Evolutionary conservation across 2,888 invertebrate species (phyloP).

Genomic region (Diachrysia chrysitis): DNA sequence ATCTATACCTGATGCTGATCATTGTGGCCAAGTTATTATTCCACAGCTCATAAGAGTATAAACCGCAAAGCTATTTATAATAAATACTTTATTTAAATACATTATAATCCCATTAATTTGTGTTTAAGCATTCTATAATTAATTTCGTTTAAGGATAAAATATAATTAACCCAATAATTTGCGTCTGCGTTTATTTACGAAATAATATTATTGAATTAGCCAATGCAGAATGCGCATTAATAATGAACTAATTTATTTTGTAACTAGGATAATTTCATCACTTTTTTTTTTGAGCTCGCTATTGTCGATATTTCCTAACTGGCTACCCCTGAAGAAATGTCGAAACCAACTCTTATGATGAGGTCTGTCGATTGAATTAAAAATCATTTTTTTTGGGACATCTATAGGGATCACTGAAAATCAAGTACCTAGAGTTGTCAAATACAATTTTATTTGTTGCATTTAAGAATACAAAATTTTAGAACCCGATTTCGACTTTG

Average conservation of each 20-base stretch:
- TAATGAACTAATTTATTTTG: too few species aligned
- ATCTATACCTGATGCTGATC: background rate
- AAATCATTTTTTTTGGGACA: too few species aligned
- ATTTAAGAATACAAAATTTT: slow-evolving; percentile 29
- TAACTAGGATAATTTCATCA: too few species aligned
- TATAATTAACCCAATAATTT: background rate
- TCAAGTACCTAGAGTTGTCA: too few species aligned
- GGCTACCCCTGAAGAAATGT: too few species aligned
- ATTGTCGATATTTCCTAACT: too few species aligned
- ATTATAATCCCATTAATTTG: background rate
- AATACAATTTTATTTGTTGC: background rate
- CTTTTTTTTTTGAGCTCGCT: too few species aligned
- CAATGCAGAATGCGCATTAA: background rate
- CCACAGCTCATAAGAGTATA: background rate
- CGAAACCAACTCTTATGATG: too few species aligned
- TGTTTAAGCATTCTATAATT: background rate
- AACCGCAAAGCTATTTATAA: background rate
- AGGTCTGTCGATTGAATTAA: too few species aligned
- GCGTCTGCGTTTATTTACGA: background rate
- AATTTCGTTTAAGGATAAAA: slow-evolving; percentile 1
- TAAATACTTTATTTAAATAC: background rate
- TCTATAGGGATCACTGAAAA: too few species aligned
- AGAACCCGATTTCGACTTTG: slow-evolving; percentile 51
- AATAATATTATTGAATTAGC: background rate
- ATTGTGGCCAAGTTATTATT: background rate